Evolutionary conservation across 2,888 invertebrate species (phyloP), one percentile per base, ranked within the genome.

Genomic region (Hydrotaea cyrtoneurina): DNA sequence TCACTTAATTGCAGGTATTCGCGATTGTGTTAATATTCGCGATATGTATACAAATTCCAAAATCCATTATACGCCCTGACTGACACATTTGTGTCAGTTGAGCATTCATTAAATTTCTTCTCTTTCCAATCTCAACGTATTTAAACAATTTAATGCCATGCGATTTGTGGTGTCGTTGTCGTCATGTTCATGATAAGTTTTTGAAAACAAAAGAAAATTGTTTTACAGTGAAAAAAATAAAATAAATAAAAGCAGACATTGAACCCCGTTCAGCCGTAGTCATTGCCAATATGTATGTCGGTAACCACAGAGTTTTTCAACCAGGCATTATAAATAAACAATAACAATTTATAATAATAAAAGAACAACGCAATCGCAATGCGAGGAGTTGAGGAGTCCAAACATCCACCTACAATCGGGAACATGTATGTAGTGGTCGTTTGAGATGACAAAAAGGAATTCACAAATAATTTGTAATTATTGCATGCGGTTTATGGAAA

Each of bases 211-310:
- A 59, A 59, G 74, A 83, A 83, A 79, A 66, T n/a, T 69, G 62
- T 62, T 83, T 69, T 69, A 74, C 77, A 73, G 50, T 39, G 62
- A 53, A 71, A 72, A 66, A 50, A 50, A 26, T 46, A 26, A 78
- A 23, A 0, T 59, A 39, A 57, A 10, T n/a, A 21, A 43, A 59
- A 59, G 23, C 26, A 59, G 59, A 59, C 59, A 59, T 59, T 59
- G 59, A 59, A 59, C 59, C 59, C 57, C 21, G 7, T n/a, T 31
- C 31, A 17, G 21, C 7, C 59, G 10, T 26, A 59, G 23, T 59
- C 59, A 59, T 59, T 59, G 59, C 26, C 59, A 59, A 59, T 59
- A 59, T 59, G 23, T 10, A n/a, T n/a, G 50, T 2, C 50, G 39
- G 10, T 39, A 3, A n/a, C n/a, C n/a, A n/a, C 50, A 50, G 8